phyloP scores from a whole-genome alignment of 2,888 invertebrate species.

The Hirtodrosophila duncani region DNA sequence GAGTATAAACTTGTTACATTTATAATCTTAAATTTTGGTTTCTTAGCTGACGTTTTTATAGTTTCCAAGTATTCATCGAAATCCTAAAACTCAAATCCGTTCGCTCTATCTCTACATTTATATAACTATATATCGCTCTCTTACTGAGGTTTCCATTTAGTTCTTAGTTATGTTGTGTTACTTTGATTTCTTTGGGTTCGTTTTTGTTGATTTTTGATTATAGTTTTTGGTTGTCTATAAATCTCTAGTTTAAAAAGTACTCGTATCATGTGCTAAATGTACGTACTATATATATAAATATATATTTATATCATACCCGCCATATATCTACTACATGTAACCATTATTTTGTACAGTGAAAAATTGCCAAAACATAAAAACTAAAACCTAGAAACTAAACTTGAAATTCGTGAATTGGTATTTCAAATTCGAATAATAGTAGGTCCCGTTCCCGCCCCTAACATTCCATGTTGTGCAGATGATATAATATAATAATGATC shows the following conservation, averaged over 20 bases:
- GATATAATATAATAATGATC: too few species aligned
- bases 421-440: too few species aligned
- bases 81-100: conserved; percentile 24
- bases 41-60: conserved; percentile 64
- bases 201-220: conserved; percentile 37
- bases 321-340: conserved; percentile 51
- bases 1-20: conserved; percentile 60
- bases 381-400: conserved; percentile 1
- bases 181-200: too few species aligned
- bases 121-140: conserved; percentile 24
- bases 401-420: conserved; percentile 12
- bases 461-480: too few species aligned
- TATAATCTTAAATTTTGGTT: too few species aligned
- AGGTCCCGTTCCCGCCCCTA: conserved; percentile 49
- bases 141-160: conserved; percentile 64
- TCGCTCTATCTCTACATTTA: conserved; percentile 10
- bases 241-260: conserved; percentile 43
- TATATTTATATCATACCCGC: conserved; percentile 54
- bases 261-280: conserved; percentile 45
- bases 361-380: conserved; percentile 28
- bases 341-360: conserved; percentile 57
- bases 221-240: conserved; percentile 42
- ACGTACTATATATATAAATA: conserved; percentile 38
- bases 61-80: conserved; percentile 37
- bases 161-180: too few species aligned